Base-by-base conservation (phyloP, 2,888 invertebrate species). In the Pachydiplax longipennis region DNA sequence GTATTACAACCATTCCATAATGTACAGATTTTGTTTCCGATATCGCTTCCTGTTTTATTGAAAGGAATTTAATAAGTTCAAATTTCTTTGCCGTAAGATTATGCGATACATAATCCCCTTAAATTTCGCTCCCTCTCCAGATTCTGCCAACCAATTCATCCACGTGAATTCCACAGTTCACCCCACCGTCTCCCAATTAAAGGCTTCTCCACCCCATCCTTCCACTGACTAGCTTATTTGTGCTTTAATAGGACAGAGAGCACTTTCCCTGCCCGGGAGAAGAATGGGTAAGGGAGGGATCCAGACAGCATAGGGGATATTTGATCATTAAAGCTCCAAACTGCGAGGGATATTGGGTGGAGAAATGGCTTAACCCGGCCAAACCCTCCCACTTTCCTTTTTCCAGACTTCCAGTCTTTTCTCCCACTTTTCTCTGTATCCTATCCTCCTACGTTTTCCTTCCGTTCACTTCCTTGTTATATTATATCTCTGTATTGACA, bases 281-380 rank as follows among this genome's bases (percentile, higher is more conserved):
- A 22, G 83, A 83, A 31, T 53, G 15, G 31, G 58, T 37, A 58
- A 22, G 35, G 58, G 83, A 35, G 83, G 87, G 87, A 37, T 58
- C 87, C 87, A 87, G 87, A 87, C 87, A 65, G 61, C 61, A 61
- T 87, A 87, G 87, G 58, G 87, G 87, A 87, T 87, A 87, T 87
- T 87, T 61, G 87, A 87, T 87, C 87, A 87, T 87, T 87, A 87
- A 87, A 87, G 87, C 87, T 61, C 73, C 65, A 48, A 65, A 40
- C 61, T 87, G 22, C 73, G 25, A 65, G 65, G 31, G 31, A 12
- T n/a, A 73, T 73, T n/a, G 73, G 25, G 73, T 37, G 65, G 87
- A 37, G 58, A 87, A 87, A 87, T 87, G 87, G 87, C 65, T 87
- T 37, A 65, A 61, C 48, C 82, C 31, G 12, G 13, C 73, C 73